A percentile compares a stretch with the other conserved stretches of the same genome.
These are phyloP conservation scores for Oasisia sp. DNA, from an alignment of 2,888 invertebrate genomes.

Conservation along the genomic window DNA sequence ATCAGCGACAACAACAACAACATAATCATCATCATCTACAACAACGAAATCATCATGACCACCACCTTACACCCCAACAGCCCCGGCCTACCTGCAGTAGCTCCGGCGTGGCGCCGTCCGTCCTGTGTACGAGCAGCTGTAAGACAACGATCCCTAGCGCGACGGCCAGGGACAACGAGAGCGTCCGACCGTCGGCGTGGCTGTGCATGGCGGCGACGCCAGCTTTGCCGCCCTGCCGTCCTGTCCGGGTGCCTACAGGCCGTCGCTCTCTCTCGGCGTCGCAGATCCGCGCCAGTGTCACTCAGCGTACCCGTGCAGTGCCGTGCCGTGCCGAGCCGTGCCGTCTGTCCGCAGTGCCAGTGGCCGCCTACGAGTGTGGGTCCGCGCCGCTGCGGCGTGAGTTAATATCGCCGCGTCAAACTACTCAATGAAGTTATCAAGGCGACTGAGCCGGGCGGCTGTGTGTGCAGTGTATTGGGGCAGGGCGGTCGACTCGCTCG, in stretches of 20 bases:
- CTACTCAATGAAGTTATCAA: conserved; percentile 17
- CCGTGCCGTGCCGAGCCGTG: background rate
- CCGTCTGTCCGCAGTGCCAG: background rate
- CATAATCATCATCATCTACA: background rate
- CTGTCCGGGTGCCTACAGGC: background rate
- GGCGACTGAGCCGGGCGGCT: background rate
- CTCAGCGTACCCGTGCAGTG: background rate
- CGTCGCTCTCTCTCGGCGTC: background rate
- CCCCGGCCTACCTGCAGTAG: background rate
- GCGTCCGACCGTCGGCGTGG: background rate
- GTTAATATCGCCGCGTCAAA: background rate
- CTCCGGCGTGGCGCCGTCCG: background rate
- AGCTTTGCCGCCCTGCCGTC: background rate
- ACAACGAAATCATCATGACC: background rate
- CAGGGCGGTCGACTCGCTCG: background rate
- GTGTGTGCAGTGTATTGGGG: background rate
- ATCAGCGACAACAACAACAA: background rate
- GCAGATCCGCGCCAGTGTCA: conserved; percentile 6
- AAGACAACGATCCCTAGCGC: background rate
- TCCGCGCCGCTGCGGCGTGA: background rate
- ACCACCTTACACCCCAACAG: no score
- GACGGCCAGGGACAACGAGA: background rate
- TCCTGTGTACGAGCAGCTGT: background rate
- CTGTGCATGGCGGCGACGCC: background rate
- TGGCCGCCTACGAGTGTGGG: background rate